These are phyloP conservation scores for Riptortus pedestris DNA, from an alignment of 1,140 invertebrate species.

Conservation along the genomic window DNA sequence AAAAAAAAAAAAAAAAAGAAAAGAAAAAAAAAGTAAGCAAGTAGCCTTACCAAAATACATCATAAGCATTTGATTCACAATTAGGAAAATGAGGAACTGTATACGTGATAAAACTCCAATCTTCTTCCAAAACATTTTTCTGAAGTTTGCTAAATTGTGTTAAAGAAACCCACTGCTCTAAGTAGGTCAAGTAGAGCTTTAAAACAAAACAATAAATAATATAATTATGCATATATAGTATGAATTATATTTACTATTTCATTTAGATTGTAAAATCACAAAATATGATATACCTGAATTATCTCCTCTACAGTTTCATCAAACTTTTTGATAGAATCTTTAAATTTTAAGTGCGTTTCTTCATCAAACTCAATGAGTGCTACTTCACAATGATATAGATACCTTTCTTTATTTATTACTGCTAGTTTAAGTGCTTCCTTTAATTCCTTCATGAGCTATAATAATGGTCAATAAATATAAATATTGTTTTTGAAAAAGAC, in stretches of 20 bases:
- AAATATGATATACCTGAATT: constrained; percentile 48
- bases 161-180: constrained; percentile 58
- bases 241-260: not conserved
- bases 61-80: constrained; percentile 34
- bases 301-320: constrained; percentile 65
- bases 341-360: constrained; percentile 40
- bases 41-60: constrained; percentile 32
- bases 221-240: no score
- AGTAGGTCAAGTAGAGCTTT: constrained; percentile 61
- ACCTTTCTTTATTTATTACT: constrained; percentile 62
- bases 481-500: no score
- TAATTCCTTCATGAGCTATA: constrained; percentile 72
- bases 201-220: constrained; percentile 32
- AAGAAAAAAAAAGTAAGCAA: constrained; percentile 5
- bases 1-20: constrained; percentile 23
- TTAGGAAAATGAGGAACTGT: constrained; percentile 57
- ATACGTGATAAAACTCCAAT: constrained; percentile 64
- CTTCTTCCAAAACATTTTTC: constrained; percentile 67
- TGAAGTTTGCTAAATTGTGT: constrained; percentile 52
- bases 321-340: constrained; percentile 56
- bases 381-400: constrained; percentile 50
- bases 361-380: constrained; percentile 37
- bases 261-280: not conserved
- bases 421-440: constrained; percentile 73
- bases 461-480: constrained; percentile 26